Evolutionary conservation across 2,113 vertebrate species (phyloP).

Genomic region (Ptychochromis oligacanthus): DNA sequence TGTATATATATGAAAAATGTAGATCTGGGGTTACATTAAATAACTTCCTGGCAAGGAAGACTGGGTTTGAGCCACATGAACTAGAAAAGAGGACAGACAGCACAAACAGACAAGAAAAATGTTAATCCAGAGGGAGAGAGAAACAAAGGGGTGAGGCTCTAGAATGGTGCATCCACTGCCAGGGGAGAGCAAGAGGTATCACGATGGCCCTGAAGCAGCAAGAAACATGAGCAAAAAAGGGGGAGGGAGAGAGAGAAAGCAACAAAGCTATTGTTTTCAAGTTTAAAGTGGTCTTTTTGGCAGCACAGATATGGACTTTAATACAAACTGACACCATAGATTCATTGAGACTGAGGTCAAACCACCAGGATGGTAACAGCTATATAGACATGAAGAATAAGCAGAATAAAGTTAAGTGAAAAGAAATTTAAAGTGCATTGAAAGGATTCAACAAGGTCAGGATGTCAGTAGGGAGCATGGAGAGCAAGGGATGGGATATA

Average conservation of each 20-base stretch:
- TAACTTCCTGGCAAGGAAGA: not conserved
- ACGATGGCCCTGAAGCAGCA: not conserved
- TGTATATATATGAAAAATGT: not conserved
- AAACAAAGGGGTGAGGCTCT: not conserved
- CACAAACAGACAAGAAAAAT: not conserved
- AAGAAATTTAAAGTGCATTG: not conserved
- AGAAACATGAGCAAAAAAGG: not conserved
- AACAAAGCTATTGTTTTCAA: slow-evolving; percentile 2
- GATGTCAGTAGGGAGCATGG: not conserved
- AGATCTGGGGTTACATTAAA: not conserved
- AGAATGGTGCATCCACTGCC: not conserved
- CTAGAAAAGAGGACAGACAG: not conserved
- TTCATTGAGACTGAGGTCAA: not conserved
- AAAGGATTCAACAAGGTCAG: not conserved
- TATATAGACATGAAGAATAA: not conserved
- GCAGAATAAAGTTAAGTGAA: not conserved
- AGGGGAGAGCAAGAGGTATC: not conserved
- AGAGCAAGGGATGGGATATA: not conserved
- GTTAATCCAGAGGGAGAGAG: not conserved
- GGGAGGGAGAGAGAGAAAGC: not conserved
- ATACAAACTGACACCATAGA: not conserved
- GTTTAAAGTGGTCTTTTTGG: not conserved
- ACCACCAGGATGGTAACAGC: not conserved
- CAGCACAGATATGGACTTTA: not conserved
- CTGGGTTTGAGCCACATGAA: too few relatives aligned